Evolutionary conservation across 1,140 invertebrate species (phyloP).

Genomic region (Ditylenchus dipsaci): DNA sequence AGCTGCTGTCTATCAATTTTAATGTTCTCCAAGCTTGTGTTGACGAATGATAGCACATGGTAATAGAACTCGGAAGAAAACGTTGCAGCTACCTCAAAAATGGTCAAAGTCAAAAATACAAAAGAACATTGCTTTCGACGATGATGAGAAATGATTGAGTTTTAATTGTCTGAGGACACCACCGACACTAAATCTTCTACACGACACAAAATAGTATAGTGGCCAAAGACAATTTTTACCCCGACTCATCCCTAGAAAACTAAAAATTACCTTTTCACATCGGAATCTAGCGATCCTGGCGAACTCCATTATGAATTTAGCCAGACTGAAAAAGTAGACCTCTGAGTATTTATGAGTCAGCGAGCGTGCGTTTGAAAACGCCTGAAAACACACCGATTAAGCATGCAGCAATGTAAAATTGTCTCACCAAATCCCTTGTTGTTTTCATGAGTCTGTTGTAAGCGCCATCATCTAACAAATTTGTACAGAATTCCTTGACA

Average conservation of each 20-base stretch:
- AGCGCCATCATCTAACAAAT: constrained; percentile 18
- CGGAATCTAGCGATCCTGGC: constrained; percentile 17
- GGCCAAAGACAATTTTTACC: no score
- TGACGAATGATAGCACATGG: constrained; percentile 15
- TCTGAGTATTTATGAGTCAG: constrained; percentile 34
- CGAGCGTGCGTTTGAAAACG: constrained; percentile 16
- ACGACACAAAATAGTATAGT: no score
- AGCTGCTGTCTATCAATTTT: constrained; percentile 26
- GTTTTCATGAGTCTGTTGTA: constrained; percentile 32
- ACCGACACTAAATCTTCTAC: no score
- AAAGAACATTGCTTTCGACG: not conserved
- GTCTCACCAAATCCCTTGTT: constrained; percentile 15
- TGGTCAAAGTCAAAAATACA: not conserved
- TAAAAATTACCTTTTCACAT: constrained; percentile 6
- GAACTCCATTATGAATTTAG: constrained; percentile 27
- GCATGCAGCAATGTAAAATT: not conserved
- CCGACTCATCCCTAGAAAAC: not conserved
- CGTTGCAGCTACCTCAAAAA: constrained; percentile 13
- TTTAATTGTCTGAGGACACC: no score
- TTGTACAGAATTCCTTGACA: constrained; percentile 25
- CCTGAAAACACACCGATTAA: constrained; percentile 12
- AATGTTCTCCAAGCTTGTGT: constrained; percentile 23
- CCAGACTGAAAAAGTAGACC: constrained; percentile 25
- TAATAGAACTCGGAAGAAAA: constrained; percentile 36
- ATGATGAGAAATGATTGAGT: no score